Percentiles rank a stretch among this genome's conserved stretches.
These are phyloP conservation scores for Aphodius granarius DNA, from an alignment of 2,888 invertebrate species.

Conservation along the genomic window DNA sequence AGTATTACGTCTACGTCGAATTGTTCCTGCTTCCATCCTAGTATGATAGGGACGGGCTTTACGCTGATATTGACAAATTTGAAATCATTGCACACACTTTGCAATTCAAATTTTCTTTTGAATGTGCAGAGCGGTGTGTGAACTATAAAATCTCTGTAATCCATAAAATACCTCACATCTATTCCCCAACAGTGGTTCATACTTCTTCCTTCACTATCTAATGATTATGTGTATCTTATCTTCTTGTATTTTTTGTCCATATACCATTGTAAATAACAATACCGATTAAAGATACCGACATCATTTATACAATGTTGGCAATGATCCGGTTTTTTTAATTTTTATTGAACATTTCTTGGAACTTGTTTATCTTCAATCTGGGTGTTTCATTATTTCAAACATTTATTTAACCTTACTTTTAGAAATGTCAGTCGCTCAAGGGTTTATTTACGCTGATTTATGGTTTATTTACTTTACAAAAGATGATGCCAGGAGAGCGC, in stretches of 20 bases:
- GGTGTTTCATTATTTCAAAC: background rate
- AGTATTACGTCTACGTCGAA: constrained; percentile 22
- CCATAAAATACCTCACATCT: background rate
- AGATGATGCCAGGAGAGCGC: no score
- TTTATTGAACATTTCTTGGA: background rate
- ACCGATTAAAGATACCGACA: no score
- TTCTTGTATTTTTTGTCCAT: no score
- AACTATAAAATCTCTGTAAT: background rate
- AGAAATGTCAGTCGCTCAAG: background rate
- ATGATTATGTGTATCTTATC: background rate
- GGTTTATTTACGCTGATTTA: background rate
- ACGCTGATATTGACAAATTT: constrained; percentile 21
- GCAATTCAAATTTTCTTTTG: constrained; percentile 18
- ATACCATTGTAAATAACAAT: background rate
- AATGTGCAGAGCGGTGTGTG: constrained; percentile 20
- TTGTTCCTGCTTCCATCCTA: constrained; percentile 18
- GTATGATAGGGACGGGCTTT: constrained; percentile 19
- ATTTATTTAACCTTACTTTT: background rate
- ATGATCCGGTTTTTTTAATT: background rate
- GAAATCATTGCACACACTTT: constrained; percentile 22
- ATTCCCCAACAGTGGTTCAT: background rate
- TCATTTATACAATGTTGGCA: background rate
- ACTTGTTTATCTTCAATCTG: background rate
- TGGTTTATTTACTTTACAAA: background rate
- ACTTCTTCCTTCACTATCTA: background rate